Evolutionary conservation across 2,888 invertebrate genomes (phyloP).

Genomic region (Ceratothoa steindachneri): DNA sequence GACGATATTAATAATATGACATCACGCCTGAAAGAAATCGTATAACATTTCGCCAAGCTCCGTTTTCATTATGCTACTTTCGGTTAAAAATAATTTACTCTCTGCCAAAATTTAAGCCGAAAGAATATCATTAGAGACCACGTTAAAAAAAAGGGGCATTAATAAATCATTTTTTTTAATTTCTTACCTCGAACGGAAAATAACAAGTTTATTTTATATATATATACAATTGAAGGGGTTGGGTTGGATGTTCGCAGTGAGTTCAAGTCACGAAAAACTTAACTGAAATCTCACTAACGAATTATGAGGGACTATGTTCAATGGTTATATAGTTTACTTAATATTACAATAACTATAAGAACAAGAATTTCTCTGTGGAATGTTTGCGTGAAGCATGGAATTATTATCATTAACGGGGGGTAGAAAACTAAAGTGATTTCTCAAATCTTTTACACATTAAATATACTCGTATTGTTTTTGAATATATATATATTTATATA

Average conservation of each 20-base stretch:
- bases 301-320: not conserved
- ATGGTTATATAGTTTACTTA: not conserved
- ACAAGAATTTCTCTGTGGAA: not conserved
- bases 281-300: not conserved
- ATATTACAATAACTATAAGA: not conserved
- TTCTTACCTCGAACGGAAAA: not conserved
- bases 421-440: not conserved
- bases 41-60: too few species aligned
- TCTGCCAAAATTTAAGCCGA: too few species aligned
- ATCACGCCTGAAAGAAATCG: too few species aligned
- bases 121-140: not conserved
- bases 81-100: too few species aligned
- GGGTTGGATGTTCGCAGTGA: too few species aligned
- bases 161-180: not conserved
- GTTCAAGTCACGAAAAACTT: not conserved
- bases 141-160: not conserved
- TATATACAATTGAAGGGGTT: too few species aligned
- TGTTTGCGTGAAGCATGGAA: not conserved
- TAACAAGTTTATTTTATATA: not conserved
- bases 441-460: not conserved
- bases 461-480: not conserved
- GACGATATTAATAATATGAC: too few species aligned
- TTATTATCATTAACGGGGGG: too few species aligned
- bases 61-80: too few species aligned
- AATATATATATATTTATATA: slow-evolving; percentile 11